Conservation (phyloP, 2,113 vertebrate genomes). For the Myocastor coypus region DNA sequence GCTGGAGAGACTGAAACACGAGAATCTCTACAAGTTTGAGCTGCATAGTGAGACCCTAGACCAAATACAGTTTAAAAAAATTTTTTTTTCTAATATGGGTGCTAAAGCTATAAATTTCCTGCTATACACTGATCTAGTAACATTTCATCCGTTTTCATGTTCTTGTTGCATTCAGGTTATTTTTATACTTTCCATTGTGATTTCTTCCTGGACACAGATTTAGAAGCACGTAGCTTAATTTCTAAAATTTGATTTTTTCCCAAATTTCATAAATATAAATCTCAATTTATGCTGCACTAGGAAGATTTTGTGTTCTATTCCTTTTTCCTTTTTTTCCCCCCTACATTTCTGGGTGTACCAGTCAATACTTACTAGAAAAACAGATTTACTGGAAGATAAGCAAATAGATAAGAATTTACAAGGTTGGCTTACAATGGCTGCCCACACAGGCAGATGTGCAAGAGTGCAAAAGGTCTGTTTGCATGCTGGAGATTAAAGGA, state of each 20-base stretch:
- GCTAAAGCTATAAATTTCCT: background rate
- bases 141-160: background rate
- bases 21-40: too few species aligned
- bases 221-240: background rate
- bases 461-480: background rate
- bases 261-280: background rate
- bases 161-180: background rate
- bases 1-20: too few species aligned
- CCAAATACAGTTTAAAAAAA: too few species aligned
- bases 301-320: background rate
- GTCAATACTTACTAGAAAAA: background rate
- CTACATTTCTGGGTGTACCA: background rate
- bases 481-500: background rate
- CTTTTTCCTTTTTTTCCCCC: background rate
- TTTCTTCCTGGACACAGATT: background rate
- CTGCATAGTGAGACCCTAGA: too few species aligned
- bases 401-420: background rate
- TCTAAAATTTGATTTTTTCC: background rate
- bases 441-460: background rate
- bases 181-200: background rate
- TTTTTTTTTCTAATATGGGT: background rate
- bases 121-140: background rate
- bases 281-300: background rate
- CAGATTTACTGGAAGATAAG: background rate
- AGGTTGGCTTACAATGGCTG: background rate